Conservation (phyloP, 2,797 vertebrate genomes). For the Brachyrhaphis roseni region DNA sequence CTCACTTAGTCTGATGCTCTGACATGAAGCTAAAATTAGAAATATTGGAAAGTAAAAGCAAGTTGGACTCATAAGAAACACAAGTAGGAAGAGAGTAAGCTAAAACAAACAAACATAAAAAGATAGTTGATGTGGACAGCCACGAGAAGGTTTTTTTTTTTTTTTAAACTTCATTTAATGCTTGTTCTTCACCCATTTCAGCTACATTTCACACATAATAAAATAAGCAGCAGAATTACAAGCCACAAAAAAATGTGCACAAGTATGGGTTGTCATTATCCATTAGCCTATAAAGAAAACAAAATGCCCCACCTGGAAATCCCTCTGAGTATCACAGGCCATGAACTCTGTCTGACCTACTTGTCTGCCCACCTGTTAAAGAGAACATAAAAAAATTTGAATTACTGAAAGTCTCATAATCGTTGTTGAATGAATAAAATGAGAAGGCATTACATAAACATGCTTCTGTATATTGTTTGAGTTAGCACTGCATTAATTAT, state of each 20-base stretch:
- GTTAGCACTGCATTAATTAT: slow-evolving; percentile 22
- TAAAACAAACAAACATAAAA: neutral
- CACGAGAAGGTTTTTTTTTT: slow-evolving; percentile 1
- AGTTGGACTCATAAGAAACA: neutral
- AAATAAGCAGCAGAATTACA: neutral
- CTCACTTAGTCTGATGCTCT: slow-evolving; percentile 33
- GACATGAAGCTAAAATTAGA: slow-evolving; percentile 40
- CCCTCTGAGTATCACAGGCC: slow-evolving; percentile 16
- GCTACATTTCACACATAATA: neutral
- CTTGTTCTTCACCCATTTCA: neutral
- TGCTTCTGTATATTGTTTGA: slow-evolving; percentile 8
- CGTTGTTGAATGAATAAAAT: neutral
- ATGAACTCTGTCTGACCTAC: slow-evolving; percentile 20
- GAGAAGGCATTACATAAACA: neutral
- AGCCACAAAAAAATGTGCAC: neutral
- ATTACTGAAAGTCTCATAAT: neutral
- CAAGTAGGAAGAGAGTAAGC: neutral
- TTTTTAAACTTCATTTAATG: neutral
- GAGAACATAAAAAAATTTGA: slow-evolving; percentile 8
- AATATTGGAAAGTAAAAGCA: slow-evolving; percentile 4
- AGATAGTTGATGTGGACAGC: slow-evolving; percentile 4
- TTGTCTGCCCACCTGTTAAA: slow-evolving; percentile 36
- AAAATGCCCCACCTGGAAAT: slow-evolving; percentile 20
- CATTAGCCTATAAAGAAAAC: neutral
- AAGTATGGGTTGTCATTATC: slow-evolving; percentile 18